Evolutionary conservation across 2,113 vertebrate species (phyloP), one percentile per base, ranked within the genome.

Genomic region (Rhabdornis inornatus): DNA sequence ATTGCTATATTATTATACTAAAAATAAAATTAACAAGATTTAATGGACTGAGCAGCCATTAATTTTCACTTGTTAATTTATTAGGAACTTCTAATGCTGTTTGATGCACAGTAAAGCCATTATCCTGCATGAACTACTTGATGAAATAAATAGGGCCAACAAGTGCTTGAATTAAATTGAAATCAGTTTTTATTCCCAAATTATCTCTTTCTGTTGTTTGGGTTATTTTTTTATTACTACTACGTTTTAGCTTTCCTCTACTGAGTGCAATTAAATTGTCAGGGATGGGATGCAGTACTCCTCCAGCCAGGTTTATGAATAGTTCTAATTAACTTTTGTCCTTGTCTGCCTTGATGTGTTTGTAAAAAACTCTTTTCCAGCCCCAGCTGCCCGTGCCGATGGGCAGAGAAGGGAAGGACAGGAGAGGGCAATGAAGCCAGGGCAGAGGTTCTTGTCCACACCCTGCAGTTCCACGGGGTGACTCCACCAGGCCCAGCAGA

Each of bases 31-130:
- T 98, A 98, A 97, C 96, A 95, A 76, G 75, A 97, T 98, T 97
- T 98, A 98, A 98, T 98, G 98, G 95, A 97, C 94, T 98, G 96
- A 98, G 53, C 70, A 56, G 87, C 96, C 92, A 96, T 98, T 97
- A 97, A 97, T 98, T 98, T 98, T 95, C 87, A 97, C 96, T 97
- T 56, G 74, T 97, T 98, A 97, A 97, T 98, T 98, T 98, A 97
- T 97, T 97, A 97, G 95, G 91, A 95, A 88, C 76, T 87, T 96
- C 96, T 96, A 94, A 96, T 97, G 90, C 91, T 88, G 72, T 80
- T 96, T 94, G 79, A 96, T 93, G 87, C 65, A 82, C 77, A 47
- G 18, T 75, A 75, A 87, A 71, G 72, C 94, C 81, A 88, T 97
- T 97, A 94, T 96, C 96, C 89, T 95, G 89, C 47, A 31, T 96